A percentile compares a stretch with the other conserved stretches of the same genome.
These are phyloP conservation scores for Ophonus ardosiacus DNA, from an alignment of 2,888 invertebrate species.

Conservation along the genomic window DNA sequence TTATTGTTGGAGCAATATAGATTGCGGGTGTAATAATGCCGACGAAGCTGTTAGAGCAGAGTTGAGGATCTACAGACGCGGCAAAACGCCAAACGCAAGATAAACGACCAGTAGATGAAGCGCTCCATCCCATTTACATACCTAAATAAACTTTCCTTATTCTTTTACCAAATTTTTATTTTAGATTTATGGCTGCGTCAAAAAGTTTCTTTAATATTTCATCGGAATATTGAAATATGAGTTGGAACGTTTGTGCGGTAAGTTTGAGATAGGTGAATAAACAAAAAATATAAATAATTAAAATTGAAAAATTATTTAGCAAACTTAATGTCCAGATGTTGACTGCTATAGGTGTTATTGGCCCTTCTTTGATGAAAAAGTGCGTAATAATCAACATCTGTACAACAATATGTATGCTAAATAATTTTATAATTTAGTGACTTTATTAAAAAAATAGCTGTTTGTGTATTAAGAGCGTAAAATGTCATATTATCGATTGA, in stretches of 20 bases:
- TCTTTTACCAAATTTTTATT: conserved; percentile 44
- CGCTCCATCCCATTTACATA: conserved; percentile 34
- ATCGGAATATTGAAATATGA: conserved; percentile 35
- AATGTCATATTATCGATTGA: no score
- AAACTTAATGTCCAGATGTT: no score
- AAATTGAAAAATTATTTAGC: no score
- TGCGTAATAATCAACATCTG: no score
- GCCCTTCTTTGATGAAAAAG: no score
- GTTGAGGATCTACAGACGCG: not conserved
- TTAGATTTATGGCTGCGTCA: conserved; percentile 39
- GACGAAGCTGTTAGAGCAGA: not conserved
- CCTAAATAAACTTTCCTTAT: conserved; percentile 50
- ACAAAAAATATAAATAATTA: no score
- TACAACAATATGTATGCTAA: no score
- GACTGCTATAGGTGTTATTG: no score
- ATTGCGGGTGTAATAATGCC: not conserved
- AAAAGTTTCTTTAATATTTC: conserved; percentile 46
- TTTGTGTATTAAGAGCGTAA: no score
- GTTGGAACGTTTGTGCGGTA: not conserved
- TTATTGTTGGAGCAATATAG: no score
- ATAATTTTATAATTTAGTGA: no score
- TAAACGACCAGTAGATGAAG: conserved; percentile 24
- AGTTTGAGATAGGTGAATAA: not conserved
- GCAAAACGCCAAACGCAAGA: conserved; percentile 52
- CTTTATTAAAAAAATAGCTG: no score